Base-by-base conservation (phyloP, 2,113 vertebrate genomes). In the Chrysemys picta region DNA sequence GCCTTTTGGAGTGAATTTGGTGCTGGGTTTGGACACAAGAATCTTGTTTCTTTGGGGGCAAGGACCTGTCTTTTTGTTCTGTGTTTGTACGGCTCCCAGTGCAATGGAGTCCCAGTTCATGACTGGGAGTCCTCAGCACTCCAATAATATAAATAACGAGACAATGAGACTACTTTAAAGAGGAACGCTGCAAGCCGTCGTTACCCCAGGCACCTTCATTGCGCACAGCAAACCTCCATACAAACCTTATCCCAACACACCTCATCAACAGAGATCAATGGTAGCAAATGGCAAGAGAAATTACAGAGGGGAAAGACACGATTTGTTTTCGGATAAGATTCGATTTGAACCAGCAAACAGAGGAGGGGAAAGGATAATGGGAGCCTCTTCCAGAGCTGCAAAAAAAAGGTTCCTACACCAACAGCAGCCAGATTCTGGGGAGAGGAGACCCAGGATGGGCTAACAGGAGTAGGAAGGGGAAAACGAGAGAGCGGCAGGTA, bases 271-370 rank as follows among this genome's bases (percentile, higher is more conserved):
- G 89, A 87, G 85, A 92, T 21, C 96, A 96, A 76, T 6, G 65
- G 57, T 82, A 82, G 84, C 86, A 96, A 84, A 93, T 16, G 82
- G 84, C 5, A 76, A 76, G 72, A 76, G 22, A 45, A 76, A 45
- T 76, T 87, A 65, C 90, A 93, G 52, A 69, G 59, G 91, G 35
- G 79, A 87, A 89, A 91, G 65, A 79, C 27, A 85, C 93, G 85
- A 78, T 2, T 8, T 5, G 21, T 53, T 84, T 89, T 69, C 11
- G n/a, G 86, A 10, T 87, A 90, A 87, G 86, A 79, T 75, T 94
- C 49, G 47, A 87, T 79, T 4, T 12, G 3, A 84, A 69, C 47
- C 79, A 94, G 84, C 27, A 91, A 91, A 89, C 14, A 85, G 27
- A 56, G 54, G 57, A 78, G 59, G 24, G 38, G 35, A 92, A 81